phyloP scores from a whole-genome alignment of 2,888 invertebrate species.

The Pheosia tremula region DNA sequence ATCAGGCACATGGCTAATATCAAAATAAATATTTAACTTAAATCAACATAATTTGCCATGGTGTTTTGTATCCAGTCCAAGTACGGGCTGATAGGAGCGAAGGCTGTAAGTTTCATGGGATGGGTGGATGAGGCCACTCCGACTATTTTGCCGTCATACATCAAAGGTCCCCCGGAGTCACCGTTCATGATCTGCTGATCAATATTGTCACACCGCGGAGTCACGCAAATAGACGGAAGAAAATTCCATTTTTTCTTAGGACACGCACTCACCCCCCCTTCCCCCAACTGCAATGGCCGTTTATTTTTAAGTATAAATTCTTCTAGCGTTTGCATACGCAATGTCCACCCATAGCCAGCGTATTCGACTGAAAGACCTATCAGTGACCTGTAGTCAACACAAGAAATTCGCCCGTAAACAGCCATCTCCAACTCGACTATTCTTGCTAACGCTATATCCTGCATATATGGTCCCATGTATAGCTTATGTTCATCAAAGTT shows the following conservation, averaged over 20 bases:
- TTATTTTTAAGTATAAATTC: not conserved
- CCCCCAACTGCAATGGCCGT: not conserved
- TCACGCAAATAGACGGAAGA: not conserved
- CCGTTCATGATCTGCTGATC: not conserved
- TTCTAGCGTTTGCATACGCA: not conserved
- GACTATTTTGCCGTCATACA: not conserved
- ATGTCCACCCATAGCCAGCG: not conserved
- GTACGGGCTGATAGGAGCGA: not conserved
- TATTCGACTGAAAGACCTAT: not conserved
- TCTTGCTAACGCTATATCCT: not conserved
- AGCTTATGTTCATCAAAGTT: not conserved
- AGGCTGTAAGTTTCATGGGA: slow-evolving; percentile 15
- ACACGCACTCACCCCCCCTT: not conserved
- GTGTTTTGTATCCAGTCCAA: not conserved
- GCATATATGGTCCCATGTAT: not conserved
- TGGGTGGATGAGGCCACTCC: slow-evolving; percentile 13
- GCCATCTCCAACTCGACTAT: not conserved
- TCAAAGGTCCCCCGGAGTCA: not conserved
- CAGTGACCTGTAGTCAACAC: not conserved
- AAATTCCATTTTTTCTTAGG: not conserved
- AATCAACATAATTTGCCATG: too few relatives aligned
- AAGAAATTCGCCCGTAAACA: not conserved
- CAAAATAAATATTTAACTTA: too few relatives aligned
- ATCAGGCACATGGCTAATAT: too few relatives aligned
- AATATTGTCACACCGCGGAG: not conserved